Conservation (phyloP, 2,797 vertebrate species). For the Hafferia zeledoni region DNA sequence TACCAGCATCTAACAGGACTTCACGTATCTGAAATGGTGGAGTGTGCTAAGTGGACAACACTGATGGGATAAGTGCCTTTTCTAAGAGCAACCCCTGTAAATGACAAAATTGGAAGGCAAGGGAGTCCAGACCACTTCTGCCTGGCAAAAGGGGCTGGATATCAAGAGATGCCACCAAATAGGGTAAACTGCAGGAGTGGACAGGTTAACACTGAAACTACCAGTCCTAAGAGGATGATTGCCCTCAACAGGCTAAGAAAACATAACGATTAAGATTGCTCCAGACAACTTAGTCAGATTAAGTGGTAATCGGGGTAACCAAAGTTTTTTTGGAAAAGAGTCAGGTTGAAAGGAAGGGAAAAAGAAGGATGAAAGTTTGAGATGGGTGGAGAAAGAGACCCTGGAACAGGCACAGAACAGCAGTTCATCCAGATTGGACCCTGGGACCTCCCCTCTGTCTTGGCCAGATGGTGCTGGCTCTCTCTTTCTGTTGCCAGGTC, state of each 20-base stretch:
- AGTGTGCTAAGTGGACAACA: rapidly evolving
- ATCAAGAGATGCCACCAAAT: not conserved
- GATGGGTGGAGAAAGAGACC: not conserved
- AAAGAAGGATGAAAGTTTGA: not conserved
- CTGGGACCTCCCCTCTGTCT: not conserved
- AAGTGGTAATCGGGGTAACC: not conserved
- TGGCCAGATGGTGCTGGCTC: rapidly evolving
- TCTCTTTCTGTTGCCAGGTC: not conserved
- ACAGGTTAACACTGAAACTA: not conserved
- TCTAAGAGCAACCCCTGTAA: rapidly evolving
- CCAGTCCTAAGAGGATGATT: not conserved
- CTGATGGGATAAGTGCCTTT: too few relatives aligned
- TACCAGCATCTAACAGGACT: rapidly evolving
- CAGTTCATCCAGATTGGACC: not conserved
- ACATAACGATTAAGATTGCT: not conserved
- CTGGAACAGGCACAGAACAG: not conserved
- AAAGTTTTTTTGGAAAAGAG: not conserved
- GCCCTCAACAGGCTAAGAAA: not conserved
- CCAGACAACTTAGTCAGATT: not conserved
- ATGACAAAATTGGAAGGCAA: not conserved
- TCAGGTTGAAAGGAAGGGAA: not conserved
- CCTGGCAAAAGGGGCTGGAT: not conserved
- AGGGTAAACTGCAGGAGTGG: rapidly evolving
- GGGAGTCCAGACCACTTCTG: not conserved
- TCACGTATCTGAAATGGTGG: rapidly evolving